These are phyloP conservation scores for Cephus sareptanus DNA, from an alignment of 2,888 invertebrate genomes.

Conservation along the genomic window DNA sequence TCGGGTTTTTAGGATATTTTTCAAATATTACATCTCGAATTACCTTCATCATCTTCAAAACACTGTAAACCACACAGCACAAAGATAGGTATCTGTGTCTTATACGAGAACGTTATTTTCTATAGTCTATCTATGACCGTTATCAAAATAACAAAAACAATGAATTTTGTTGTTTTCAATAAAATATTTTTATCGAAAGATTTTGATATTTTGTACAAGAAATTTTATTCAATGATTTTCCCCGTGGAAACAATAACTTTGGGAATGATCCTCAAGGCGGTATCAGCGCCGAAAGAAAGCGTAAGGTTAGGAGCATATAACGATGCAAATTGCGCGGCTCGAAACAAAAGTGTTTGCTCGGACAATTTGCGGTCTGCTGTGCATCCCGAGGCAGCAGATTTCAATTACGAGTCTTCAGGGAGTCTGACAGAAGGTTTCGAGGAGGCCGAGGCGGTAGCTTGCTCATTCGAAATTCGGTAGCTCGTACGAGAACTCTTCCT, in stretches of 20 bases:
- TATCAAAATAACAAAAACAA: neutral
- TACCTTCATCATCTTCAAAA: neutral
- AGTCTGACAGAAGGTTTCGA: conserved; percentile 44
- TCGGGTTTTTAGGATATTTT: conserved; percentile 28
- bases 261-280: neutral
- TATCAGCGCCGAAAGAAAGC: neutral
- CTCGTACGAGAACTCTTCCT: conserved; percentile 32
- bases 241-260: neutral
- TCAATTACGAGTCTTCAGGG: conserved; percentile 61
- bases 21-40: conserved; percentile 31
- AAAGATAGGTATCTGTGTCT: neutral
- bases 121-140: neutral
- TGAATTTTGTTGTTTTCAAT: neutral
- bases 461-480: conserved; percentile 66
- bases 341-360: conserved; percentile 63
- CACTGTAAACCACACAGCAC: neutral
- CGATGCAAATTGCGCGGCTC: conserved; percentile 57
- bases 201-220: neutral
- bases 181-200: neutral
- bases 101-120: neutral
- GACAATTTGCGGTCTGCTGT: conserved; percentile 58
- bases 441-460: conserved; percentile 40
- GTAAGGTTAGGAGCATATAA: conserved; percentile 20
- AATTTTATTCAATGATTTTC: neutral
- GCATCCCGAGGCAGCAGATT: conserved; percentile 59